Evolutionary conservation across 2,797 vertebrate genomes (phyloP), one percentile per base, ranked within the genome.

Genomic region (Macrochelys suwanniensis): DNA sequence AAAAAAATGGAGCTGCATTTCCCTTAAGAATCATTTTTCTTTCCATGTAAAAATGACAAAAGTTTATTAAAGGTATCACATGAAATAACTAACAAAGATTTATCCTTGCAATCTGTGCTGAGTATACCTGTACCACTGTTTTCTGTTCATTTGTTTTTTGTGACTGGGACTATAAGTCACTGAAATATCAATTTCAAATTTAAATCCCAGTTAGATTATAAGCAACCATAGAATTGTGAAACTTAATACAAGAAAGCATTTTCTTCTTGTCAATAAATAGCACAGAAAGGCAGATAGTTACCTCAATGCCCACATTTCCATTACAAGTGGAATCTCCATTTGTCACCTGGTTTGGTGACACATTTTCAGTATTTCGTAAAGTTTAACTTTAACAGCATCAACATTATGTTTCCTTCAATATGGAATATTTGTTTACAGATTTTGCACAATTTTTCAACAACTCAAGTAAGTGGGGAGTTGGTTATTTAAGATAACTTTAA

Each of bases 371-470:
- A 76, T 49, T 92, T 90, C 85, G 93, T 76, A 94, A 97, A 88
- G 65, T 87, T 7, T 88, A 93, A 81, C 81, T 94, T 96, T 25
- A 6, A 90, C 51, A 90, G 74, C 68, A 88, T 95, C 94, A 91
- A 42, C 77, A 84, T 59, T 42, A 87, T 95, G 37, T 96, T 97
- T 96, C 97, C 86, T 97, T 98, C 98, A 99, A 98, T 89, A 93
- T 98, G 91, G 97, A 98, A 98, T 98, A 96, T 99, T 98, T 99
- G 97, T 98, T 99, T 99, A 97, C 99, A 99, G 99, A 98, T 99
- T 98, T 97, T 98, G 96, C 98, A 88, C 98, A 98, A 97, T 98
- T 98, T 98, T 98, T 98, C 98, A 99, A 92, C 98, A 98, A 93
- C 98, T 97, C 98, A 99, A 98, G 99, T 99, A 99, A 99, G 99